Evolutionary conservation across 2,113 vertebrate genomes (phyloP), one percentile per base, ranked within the genome.

Genomic region (Cryptoleucopteryx plumbea): DNA sequence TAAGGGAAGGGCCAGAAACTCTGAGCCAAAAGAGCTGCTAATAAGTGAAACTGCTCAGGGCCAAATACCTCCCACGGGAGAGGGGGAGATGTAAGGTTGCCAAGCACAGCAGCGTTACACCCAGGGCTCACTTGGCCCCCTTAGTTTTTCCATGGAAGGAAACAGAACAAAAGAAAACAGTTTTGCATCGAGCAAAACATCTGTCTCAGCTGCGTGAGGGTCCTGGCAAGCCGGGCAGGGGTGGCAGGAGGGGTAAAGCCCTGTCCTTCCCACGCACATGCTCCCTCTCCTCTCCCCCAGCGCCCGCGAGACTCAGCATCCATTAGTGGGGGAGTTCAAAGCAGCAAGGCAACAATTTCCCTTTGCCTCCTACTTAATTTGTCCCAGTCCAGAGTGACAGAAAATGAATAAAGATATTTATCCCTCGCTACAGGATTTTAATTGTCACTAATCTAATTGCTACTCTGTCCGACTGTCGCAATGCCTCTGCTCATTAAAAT

Each of bases 371-470:
- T 74, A 90, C 91, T 88, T 93, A 85, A 94, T 96, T 96, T 94
- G 88, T 85, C 91, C 96, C 63, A 26, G 47, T 88, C 81, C 73
- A 58, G 94, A 95, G 94, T 58, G 97, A 94, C 94, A 95, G 96
- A 45, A 86, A 90, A 96, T 94, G 93, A 97, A 96, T 95, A 36
- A 93, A 94, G 96, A 96, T 95, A 97, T 94, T 98, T 97, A 92
- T 97, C 96, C 97, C 96, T 96, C 97, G 43, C 94, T 34, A 82
- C 96, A 92, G 97, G 97, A 90, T 97, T 97, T 98, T 98, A 98
- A 98, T 98, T 97, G 97, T 95, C 96, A 61, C 95, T 97, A 97
- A 98, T 98, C 95, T 98, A 98, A 98, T 98, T 97, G 98, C 97
- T 93, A 62, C 96, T 97, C 96, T 91, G 86, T 91, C 93, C 88